phyloP scores from a whole-genome alignment of 2,797 vertebrate species.

The Notoglanidium macrostoma region DNA sequence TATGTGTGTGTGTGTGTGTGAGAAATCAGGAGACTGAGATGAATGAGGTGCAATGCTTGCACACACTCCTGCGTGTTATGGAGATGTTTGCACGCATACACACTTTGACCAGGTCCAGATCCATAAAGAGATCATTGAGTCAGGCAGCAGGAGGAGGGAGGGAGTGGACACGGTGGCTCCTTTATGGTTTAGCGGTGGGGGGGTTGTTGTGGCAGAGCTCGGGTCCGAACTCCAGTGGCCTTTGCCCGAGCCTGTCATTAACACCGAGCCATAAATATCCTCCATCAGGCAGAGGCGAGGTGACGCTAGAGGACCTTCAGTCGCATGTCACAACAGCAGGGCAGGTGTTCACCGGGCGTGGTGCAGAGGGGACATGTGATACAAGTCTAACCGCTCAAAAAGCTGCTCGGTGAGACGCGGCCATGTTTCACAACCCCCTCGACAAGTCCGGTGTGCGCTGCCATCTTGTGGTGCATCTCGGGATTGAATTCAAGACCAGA shows the following conservation, averaged over 20 bases:
- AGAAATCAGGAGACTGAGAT: neutral
- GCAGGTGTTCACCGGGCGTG: neutral
- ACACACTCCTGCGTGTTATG: neutral
- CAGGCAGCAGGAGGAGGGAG: conserved; percentile 51
- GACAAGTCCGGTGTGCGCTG: conserved; percentile 57
- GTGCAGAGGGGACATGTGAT: neutral
- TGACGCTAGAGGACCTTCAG: conserved; percentile 70
- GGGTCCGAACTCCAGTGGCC: conserved; percentile 69
- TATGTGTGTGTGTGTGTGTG: neutral
- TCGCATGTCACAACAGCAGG: conserved; percentile 63
- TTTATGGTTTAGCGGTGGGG: conserved; percentile 78
- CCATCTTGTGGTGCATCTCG: conserved; percentile 72
- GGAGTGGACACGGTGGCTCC: conserved; percentile 62
- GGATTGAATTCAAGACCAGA: conserved; percentile 55
- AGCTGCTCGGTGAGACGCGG: neutral
- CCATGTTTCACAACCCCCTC: neutral
- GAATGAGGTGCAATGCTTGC: conserved; percentile 3
- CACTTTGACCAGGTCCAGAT: conserved; percentile 82
- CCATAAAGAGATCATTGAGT: conserved; percentile 78
- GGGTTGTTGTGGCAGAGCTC: conserved; percentile 56
- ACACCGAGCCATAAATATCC: conserved; percentile 72
- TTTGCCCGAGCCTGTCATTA: conserved; percentile 76
- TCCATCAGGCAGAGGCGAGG: conserved; percentile 62
- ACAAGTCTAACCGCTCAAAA: neutral
- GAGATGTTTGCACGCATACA: conserved; percentile 45